Percentiles rank a stretch among this genome's conserved stretches.
phyloP scores from a whole-genome alignment of 53 echinoderm and acorn worm species.

The Holothuria scabra region DNA sequence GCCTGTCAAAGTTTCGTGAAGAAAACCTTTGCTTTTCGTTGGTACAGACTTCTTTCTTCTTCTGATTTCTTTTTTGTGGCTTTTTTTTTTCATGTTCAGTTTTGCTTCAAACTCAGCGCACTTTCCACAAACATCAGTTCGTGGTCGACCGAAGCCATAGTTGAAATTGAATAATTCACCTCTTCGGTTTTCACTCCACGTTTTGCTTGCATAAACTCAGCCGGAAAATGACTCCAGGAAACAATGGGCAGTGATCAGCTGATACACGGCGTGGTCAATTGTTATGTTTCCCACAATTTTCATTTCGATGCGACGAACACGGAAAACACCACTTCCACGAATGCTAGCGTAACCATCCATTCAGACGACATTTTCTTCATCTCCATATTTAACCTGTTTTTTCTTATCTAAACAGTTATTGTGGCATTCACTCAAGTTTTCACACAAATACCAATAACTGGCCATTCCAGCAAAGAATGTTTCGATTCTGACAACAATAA shows the following conservation, averaged over 20 bases:
- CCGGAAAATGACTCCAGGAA: constrained; percentile 38
- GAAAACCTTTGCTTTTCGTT: constrained; percentile 1
- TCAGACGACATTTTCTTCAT: constrained; percentile 1
- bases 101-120: constrained; percentile 35
- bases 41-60: not conserved
- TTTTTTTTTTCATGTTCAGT: not conserved
- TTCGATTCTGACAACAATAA: no score
- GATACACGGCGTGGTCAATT: constrained; percentile 12
- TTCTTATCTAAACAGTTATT: no score
- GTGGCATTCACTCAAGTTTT: no score
- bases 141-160: constrained; percentile 45
- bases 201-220: constrained; percentile 3
- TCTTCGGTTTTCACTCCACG: constrained; percentile 4
- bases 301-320: not conserved
- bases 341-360: constrained; percentile 13
- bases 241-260: not conserved
- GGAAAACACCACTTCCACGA: not conserved
- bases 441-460: no score
- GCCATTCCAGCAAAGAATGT: no score
- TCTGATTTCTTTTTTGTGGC: not conserved
- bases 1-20: not conserved
- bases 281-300: constrained; percentile 43
- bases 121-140: constrained; percentile 37
- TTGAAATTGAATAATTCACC: constrained; percentile 2
- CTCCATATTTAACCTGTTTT: constrained; percentile 28